Evolutionary conservation across 2,888 invertebrate genomes (phyloP), one percentile per base, ranked within the genome.

Genomic region (Schizaphis graminum): DNA sequence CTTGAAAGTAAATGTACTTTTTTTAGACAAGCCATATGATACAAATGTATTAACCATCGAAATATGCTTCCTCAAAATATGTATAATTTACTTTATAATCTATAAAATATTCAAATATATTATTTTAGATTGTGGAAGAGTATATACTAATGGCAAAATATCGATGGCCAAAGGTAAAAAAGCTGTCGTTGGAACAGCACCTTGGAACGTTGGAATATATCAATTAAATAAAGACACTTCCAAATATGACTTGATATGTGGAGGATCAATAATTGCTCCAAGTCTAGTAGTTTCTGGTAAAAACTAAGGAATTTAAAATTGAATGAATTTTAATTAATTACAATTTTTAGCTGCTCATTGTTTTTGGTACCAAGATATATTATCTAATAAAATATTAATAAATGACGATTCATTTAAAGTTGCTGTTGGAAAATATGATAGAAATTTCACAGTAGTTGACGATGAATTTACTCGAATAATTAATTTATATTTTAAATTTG

Each of bases 71-170:
- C 13, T 53, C 16, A 53, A 11, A 53, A 11, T n/a, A 13, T 16
- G 11, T 53, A 11, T 53, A 77, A 13, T 13, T 49, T 11, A 49
- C 49, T n/a, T 77, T 49, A 49, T 49, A 8, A 49, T 49, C 13
- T 13, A 85, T 44, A 24, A 44, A 44, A 26, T 85, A 8, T 61
- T 91, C 0, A 28, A 35, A 87, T 35, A 7, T 47, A 41, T 88
- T 53, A 4, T 89, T 84, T 21, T 95, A 96, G 96, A 95, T 90
- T 96, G 96, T 94, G 96, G 96, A 47, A 94, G 95, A 88, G 94
- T 95, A 10, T 94, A 95, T 28, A 28, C 86, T 16, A 91, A 94
- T n/a, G n/a, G 28, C 35, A 4, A 86, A 35, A 21, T 7, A 8
- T 13, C 96, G 4, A 95, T 96, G 57, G 95, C 95, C 7, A 95